Evolutionary conservation across 1,140 invertebrate species (phyloP), one percentile per base, ranked within the genome.

Genomic region (Drosophila watanabei): DNA sequence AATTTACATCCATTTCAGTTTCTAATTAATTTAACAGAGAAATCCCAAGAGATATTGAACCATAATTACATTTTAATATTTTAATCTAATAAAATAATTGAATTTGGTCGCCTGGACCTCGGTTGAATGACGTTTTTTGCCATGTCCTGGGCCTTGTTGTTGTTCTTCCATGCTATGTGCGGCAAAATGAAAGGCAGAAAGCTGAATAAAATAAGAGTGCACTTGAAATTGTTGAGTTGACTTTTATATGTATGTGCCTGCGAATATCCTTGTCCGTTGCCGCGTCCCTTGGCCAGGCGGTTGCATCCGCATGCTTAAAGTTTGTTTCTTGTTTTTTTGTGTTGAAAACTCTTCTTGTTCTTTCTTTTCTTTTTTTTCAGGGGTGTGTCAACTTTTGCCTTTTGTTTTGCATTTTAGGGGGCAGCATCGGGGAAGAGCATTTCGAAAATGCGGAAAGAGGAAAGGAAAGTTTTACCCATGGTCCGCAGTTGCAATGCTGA

Each of bases 221-320:
- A 88, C 85, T 88, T 88, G 85, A 88, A 88, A 81, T 85, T 85
- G 85, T 89, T 88, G 79, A 82, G 84, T 58, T 37, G 66, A 24
- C 52, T 59, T 66, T 52, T 52, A 16, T 57, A 16, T 75, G 46
- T 57, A 16, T 75, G 46, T 73, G 69, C 56, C 37, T 73, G 69
- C 33, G 43, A 60, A 43, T 59, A 64, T 66, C 48, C 46, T 35
- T 33, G 24, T 24, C 8, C n/a, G 9, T 24, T 30, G 43, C 43
- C 33, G 28, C 46, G 39, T 52, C 51, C 37, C 51, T 45, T 20
- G 45, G 46, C 49, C 58, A 24, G 45, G 49, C 62, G 43, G 37
- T 41, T 65, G 71, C 75, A 77, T 78, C 48, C 49, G 45, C 75
- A 48, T 80, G 63, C 64, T 81, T 75, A 77, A 77, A 76, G 41